Evolutionary conservation across 2,113 vertebrate genomes (phyloP), one percentile per base, ranked within the genome.

Genomic region (Suncus etruscus): DNA sequence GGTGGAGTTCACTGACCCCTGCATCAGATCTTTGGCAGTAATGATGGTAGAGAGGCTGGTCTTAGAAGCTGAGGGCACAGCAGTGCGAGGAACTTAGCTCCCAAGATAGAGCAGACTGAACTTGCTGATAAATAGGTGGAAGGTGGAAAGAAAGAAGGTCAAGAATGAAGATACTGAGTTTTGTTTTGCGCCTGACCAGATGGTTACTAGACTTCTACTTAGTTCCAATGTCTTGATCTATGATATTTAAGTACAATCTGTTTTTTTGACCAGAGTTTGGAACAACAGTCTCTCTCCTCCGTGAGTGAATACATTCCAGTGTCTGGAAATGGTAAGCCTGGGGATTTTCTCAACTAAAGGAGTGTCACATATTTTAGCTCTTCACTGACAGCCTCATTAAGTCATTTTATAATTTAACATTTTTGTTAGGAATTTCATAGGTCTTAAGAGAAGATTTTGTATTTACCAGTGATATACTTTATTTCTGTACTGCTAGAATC

Each of bases 391-490:
- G 84, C 31, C 58, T 93, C 79, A 87, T 94, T 96, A 97, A 97
- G 82, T 47, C 92, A 65, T 97, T 97, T 94, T 95, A 91, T 94
- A 95, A 86, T 39, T 88, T 45, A 93, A 94, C 94, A 96, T 97
- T 50, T 93, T 32, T 65, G 76, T 91, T 96, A 82, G 87, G 45
- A 95, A 95, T 75, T 94, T 61, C 89, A 63, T 79, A 65, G 29
- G 25, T 96, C 69, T 94, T 85, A 95, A 68, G 14, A 92, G 31
- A 63, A 93, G 83, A 45, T 94, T 96, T 95, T 93, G 90, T 91
- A 93, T 94, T 73, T 48, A 51, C 50, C n/a, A 93, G n/a, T 86
- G 91, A 94, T 91, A 50, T 68, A 88, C 45, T 93, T 96, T 45
- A 27, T 74, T 76, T 95, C 72, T 77, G 8, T 82, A 54, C 54